Conservation (phyloP, 2,888 invertebrate species). For the Eumerus sabulonum region DNA sequence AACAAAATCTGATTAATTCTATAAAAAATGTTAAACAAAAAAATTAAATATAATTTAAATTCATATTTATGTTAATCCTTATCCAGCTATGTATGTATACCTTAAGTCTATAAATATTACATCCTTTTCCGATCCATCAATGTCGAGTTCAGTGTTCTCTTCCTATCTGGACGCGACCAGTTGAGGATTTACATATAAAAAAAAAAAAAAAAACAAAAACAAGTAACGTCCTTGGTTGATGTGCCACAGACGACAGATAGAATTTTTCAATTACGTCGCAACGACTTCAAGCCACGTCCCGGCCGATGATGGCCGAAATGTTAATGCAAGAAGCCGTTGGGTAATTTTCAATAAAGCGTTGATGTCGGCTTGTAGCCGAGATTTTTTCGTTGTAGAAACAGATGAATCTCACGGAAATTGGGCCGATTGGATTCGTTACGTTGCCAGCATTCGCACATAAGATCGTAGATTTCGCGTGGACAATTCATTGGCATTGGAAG, state of each 20-base stretch:
- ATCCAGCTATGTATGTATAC: constrained; percentile 44
- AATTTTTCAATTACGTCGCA: not conserved
- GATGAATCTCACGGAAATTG: constrained; percentile 90
- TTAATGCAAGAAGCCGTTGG: constrained; percentile 66
- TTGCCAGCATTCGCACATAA: constrained; percentile 94
- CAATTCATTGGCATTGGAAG: constrained; percentile 87
- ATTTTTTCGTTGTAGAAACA: constrained; percentile 90
- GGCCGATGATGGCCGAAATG: constrained; percentile 18
- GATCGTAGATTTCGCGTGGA: constrained; percentile 90
- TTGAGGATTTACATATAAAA: too few species aligned
- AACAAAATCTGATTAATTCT: constrained; percentile 19
- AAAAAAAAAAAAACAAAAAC: too few species aligned
- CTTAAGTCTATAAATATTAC: constrained; percentile 53
- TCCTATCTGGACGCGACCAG: constrained; percentile 13
- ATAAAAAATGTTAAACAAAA: constrained; percentile 12
- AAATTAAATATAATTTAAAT: constrained; percentile 19
- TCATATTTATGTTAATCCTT: constrained; percentile 32
- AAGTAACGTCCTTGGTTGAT: too few species aligned
- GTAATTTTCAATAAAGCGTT: constrained; percentile 71
- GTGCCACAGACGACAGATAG: constrained; percentile 41
- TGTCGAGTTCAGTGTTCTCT: constrained; percentile 56
- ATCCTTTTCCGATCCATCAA: constrained; percentile 58
- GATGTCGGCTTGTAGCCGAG: constrained; percentile 80
- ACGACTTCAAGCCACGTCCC: constrained; percentile 53
- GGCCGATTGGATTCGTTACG: constrained; percentile 88